Base-by-base conservation (phyloP, 2,113 vertebrate genomes). In the Perognathus longimembris region DNA sequence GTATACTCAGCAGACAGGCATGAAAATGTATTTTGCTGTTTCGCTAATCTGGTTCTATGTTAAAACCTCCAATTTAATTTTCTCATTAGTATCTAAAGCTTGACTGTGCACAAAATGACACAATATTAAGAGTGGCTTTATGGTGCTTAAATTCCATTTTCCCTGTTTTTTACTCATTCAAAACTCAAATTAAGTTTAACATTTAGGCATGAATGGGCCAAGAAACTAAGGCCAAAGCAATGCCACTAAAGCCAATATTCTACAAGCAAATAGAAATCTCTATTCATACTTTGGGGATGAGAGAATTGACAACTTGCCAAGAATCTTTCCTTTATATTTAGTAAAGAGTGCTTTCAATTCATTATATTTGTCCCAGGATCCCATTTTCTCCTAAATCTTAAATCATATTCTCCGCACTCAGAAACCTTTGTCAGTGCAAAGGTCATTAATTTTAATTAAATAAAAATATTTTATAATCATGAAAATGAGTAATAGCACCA, bases 371-470 rank as follows among this genome's bases (percentile, higher is more conserved):
- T 89, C 93, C 92, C 69, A 63, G 90, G 18, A 78, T 95, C 0
- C 2, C 22, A 7, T 96, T 96, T 88, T 85, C 54, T 73, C 79
- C 74, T 17, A 92, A 95, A 34, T 94, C 88, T 96, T 97, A 96
- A 97, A 92, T 95, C 90, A 95, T 73, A 84, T 96, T 89, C 71
- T 97, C 93, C 67, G 94, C 96, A 96, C 94, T 96, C 85, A 95
- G 38, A 96, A 97, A 95, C 94, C 93, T 97, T 96, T 81, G 75
- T 84, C 74, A 93, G 79, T 90, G 22, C 91, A 94, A 97, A 97
- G 96, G 94, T 98, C 95, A 96, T 98, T 97, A 97, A 97, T 98
- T 98, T 97, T 97, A 97, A 97, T 98, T 98, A 98, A 98, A 94
- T 50, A 20, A 54, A 82, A 95, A 74, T n/a, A 91, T 95, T 96